These are phyloP conservation scores for Tringa solitaria DNA, from an alignment of 2,113 vertebrate genomes.

Conservation along the genomic window DNA sequence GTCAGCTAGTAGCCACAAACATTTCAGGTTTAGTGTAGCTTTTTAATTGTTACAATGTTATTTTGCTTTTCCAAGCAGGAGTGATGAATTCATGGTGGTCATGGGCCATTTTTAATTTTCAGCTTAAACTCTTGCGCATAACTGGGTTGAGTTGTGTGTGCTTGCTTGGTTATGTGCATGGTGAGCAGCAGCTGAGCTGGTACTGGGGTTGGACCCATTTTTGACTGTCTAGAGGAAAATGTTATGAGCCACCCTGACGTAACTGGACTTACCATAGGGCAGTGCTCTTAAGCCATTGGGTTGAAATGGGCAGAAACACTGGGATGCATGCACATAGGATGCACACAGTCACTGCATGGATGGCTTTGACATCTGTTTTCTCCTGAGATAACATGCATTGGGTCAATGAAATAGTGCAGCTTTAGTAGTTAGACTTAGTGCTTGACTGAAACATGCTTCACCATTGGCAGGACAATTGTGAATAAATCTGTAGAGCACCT, in stretches of 20 bases:
- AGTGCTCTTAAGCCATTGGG: neutral
- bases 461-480: fast-evolving
- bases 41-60: neutral
- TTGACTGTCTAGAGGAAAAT: neutral
- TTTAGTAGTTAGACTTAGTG: neutral
- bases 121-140: neutral
- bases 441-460: neutral
- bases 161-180: neutral
- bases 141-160: neutral
- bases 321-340: fast-evolving
- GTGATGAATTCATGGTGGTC: neutral
- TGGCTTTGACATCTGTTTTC: neutral
- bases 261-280: neutral
- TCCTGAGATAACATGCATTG: neutral
- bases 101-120: neutral
- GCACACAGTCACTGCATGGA: neutral
- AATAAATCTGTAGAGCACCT: neutral
- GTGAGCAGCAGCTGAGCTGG: neutral
- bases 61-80: neutral
- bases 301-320: neutral
- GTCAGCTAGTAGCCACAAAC: neutral
- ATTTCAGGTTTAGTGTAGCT: neutral
- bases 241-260: neutral
- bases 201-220: neutral
- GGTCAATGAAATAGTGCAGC: neutral